Conservation (phyloP, 2,113 vertebrate genomes). For the Pyxicephalus adspersus region DNA sequence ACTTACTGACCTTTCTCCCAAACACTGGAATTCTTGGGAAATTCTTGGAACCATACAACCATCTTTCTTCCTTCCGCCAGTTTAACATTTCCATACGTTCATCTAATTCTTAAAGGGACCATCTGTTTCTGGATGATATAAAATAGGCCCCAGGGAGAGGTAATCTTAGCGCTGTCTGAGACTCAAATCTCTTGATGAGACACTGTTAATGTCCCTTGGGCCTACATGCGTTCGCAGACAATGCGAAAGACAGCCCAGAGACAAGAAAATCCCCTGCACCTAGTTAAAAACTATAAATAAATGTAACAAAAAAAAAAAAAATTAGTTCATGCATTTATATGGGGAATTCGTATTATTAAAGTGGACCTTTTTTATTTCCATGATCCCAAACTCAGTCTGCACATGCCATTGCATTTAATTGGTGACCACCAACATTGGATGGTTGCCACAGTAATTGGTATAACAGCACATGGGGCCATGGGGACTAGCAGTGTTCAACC, state of each 20-base stretch:
- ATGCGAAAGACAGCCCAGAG: neutral
- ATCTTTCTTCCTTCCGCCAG: neutral
- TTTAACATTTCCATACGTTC: conserved; percentile 27
- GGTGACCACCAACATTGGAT: too few species aligned
- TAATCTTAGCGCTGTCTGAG: conserved; percentile 26
- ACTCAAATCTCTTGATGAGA: conserved; percentile 31
- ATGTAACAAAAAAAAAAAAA: too few species aligned
- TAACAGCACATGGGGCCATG: too few species aligned
- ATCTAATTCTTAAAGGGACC: conserved; percentile 52
- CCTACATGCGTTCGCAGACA: neutral
- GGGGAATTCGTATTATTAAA: too few species aligned
- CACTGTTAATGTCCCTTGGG: neutral
- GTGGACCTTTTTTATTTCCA: too few species aligned
- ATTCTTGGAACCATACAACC: neutral
- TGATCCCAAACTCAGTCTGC: too few species aligned
- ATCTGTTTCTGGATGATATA: conserved; percentile 45
- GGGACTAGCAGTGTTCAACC: too few species aligned
- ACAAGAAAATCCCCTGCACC: neutral
- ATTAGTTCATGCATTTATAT: too few species aligned
- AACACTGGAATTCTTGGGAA: neutral
- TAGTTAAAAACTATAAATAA: too few species aligned
- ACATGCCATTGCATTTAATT: too few species aligned
- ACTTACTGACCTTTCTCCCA: neutral
- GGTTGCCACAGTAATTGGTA: too few species aligned
- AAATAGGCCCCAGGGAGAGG: conserved; percentile 43